A percentile compares a stretch with the other conserved stretches of the same genome.
These are phyloP conservation scores for Aphelenchoides avenae DNA, from an alignment of 1,140 invertebrate genomes.

Conservation along the genomic window DNA sequence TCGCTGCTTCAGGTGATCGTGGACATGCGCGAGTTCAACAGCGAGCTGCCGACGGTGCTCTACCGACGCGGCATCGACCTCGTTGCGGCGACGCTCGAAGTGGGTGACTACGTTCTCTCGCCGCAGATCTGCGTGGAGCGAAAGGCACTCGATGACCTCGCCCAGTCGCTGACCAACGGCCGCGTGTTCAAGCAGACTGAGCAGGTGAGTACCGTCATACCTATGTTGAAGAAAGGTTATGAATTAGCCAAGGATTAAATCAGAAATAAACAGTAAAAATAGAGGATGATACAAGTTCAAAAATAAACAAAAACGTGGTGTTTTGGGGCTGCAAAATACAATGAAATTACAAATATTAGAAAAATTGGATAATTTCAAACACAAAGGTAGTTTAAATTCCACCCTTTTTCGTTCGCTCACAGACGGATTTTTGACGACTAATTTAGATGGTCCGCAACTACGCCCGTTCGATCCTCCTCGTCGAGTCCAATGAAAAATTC, in stretches of 20 bases:
- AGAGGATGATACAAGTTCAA: background rate
- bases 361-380: no score
- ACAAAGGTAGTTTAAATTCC: no score
- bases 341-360: no score
- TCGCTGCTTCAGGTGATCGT: constrained; percentile 63
- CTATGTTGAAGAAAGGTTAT: constrained; percentile 17
- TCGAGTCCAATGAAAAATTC: constrained; percentile 56
- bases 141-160: constrained; percentile 93
- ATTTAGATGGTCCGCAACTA: constrained; percentile 56
- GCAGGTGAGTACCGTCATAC: constrained; percentile 36
- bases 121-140: constrained; percentile 92
- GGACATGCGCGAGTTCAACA: constrained; percentile 95
- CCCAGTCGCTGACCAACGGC: constrained; percentile 88
- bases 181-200: constrained; percentile 89
- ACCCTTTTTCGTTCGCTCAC: background rate
- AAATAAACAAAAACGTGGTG: no score
- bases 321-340: no score
- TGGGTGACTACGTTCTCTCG: constrained; percentile 95
- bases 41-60: constrained; percentile 86
- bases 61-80: constrained; percentile 88
- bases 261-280: background rate
- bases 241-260: background rate
- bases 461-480: constrained; percentile 40
- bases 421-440: background rate
- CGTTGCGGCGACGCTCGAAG: constrained; percentile 81